Evolutionary conservation across 1,140 invertebrate genomes (phyloP), one percentile per base, ranked within the genome.

Genomic region (Agrilus planipennis): DNA sequence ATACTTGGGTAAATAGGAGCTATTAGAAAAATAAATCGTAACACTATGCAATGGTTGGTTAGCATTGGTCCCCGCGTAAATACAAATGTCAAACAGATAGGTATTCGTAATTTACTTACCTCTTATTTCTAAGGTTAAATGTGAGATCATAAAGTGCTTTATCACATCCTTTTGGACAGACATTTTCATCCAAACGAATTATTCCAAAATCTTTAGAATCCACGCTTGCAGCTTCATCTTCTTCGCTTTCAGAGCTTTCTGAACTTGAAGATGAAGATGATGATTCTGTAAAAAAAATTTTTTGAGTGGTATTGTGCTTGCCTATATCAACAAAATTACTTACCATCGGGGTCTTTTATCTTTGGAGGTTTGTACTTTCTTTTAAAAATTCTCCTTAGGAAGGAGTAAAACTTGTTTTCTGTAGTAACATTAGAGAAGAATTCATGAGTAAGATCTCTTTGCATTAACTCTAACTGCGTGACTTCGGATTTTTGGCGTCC

Each of bases 111-210:
- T n/a, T n/a, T 23, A 30, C 12, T 17, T 67, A 63, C 58, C 76
- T 67, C 29, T 71, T 69, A 27, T 69, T 53, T 28, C 79, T 67
- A 49, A 79, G 58, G 9, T 65, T 54, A 47, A 80, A 75, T n/a
- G 77, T 72, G 41, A 72, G 57, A 18, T 82, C 69, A 49, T 78
- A 84, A 2, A 81, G 56, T 1, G 70, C 68, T 39, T 67, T 68
- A 34, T 85, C 80, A 55, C 83, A 81, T 2, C 76, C 83, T 16
- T 72, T 63, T 0, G 85, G 85, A 53, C 84, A 87, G 14, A 79
- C 62, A 55, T 72, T 77, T 45, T 86, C 79, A 54, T 89, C 81
- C 15, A 80, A 69, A 7, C 71, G 68, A 17, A 79, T 69, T 0
- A 71, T 65, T 3, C 68, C 70, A 39, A 78, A 68, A 49, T 80